Evolutionary conservation across 2,888 invertebrate genomes (phyloP).

Genomic region (Thysanoteuthis rhombus): DNA sequence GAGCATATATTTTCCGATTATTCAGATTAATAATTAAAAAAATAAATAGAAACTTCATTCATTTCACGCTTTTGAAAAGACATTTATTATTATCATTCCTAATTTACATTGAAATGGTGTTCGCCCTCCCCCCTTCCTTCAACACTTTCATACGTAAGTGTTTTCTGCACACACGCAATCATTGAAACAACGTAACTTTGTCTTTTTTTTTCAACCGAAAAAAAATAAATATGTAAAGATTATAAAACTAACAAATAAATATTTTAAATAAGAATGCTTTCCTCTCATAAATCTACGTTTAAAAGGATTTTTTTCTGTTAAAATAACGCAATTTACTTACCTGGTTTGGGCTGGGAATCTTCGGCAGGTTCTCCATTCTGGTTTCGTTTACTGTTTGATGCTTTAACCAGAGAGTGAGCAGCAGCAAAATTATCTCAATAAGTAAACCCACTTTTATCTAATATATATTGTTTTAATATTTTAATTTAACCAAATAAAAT

Average conservation of each 20-base stretch:
- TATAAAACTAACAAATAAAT: neutral
- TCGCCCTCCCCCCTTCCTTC: neutral
- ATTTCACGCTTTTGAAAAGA: neutral
- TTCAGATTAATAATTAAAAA: neutral
- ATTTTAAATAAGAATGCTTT: too few species aligned
- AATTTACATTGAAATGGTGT: neutral
- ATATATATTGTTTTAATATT: neutral
- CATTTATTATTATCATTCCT: neutral
- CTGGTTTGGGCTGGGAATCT: conserved; percentile 25
- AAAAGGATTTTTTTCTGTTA: neutral
- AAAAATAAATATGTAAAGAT: neutral
- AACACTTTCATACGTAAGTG: neutral
- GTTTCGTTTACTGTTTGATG: neutral
- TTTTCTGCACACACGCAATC: too few species aligned
- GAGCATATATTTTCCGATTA: neutral
- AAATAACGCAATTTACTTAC: neutral
- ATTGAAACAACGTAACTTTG: neutral
- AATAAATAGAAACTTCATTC: neutral
- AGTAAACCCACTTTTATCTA: neutral
- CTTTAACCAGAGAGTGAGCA: neutral
- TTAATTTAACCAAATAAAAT: neutral
- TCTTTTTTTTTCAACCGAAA: neutral
- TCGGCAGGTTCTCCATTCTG: conserved; percentile 27
- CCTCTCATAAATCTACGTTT: neutral
- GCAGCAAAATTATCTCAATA: neutral